Percentiles rank a stretch among this genome's conserved stretches.
These are phyloP conservation scores for Sarotherodon lohbergeri DNA, from an alignment of 2,113 vertebrate genomes.

Conservation along the genomic window DNA sequence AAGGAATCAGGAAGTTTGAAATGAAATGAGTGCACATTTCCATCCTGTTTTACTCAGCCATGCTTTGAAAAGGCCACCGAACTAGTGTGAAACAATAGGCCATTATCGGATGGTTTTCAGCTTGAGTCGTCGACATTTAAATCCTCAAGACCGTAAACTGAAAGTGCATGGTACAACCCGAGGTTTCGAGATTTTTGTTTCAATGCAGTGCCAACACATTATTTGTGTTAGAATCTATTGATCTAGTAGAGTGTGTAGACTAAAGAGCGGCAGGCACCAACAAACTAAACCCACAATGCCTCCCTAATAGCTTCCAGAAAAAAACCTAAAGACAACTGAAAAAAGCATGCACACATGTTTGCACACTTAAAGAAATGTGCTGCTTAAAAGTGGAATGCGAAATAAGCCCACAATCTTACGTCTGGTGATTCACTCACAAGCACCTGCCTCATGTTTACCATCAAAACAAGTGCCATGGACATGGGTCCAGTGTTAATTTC, in stretches of 20 bases:
- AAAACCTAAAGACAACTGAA: not conserved
- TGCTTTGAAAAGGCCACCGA: not conserved
- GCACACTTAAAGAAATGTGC: not conserved
- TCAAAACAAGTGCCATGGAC: not conserved
- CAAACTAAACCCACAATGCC: not conserved
- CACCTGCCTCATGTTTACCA: not conserved
- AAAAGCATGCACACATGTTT: not conserved
- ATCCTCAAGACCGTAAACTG: not conserved
- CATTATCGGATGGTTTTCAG: not conserved
- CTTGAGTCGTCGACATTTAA: not conserved
- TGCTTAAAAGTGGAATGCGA: not conserved
- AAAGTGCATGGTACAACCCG: not conserved
- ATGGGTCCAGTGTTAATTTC: not conserved
- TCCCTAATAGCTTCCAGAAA: constrained; percentile 27
- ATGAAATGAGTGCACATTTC: not conserved
- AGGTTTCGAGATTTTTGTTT: not conserved
- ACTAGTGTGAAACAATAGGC: not conserved
- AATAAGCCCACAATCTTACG: not conserved
- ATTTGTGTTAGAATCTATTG: not conserved
- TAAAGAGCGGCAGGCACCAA: not conserved
- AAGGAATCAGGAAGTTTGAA: not conserved
- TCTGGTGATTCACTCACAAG: not conserved
- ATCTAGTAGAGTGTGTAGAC: not conserved
- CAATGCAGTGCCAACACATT: not conserved
- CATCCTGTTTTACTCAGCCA: not conserved